Evolutionary conservation across 2,888 invertebrate genomes (phyloP), one percentile per base, ranked within the genome.

Genomic region (Bombylius major): DNA sequence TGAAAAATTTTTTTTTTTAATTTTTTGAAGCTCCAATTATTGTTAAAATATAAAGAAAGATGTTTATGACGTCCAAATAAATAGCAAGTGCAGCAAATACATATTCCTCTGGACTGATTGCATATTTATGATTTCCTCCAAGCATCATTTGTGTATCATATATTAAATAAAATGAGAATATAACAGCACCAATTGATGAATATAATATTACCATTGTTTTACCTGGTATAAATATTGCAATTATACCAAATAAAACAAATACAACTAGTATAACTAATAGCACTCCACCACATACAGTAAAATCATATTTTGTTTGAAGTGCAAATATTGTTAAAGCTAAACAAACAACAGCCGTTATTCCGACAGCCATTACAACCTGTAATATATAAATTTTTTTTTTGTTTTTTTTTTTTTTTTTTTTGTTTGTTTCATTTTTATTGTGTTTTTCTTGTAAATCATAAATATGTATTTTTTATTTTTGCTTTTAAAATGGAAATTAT

Each of bases 281-380:
- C 31, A 82, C 75, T 0, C 87, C 88, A 31, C 87, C 84, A 77
- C 82, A 77, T 48, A 80, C 76, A 1, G 88, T 88, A 70, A 88
- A 89, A 75, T 89, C 88, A 74, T 79, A 83, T 70, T 85, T 89
- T 0, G 95, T 95, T 75, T 96, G 96, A 75, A 95, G 86, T 5
- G 96, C 93, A 76, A 96, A 96, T 52, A 95, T 65, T 0, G 95
- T 96, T 58, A 97, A 76, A 0, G 83, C 87, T 13, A 96, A 75
- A 61, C 89, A 87, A 34, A 96, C 85, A 0, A 83, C 87, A 12
- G 89, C 84, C 13, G 93, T 93, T 55, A 95, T 85, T 1, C 91
- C 93, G n/a, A 88, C 88, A 0, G 95, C 96, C 78, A 93, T 81
- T 66, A 94, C 69, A 9, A 90, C 89, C 81, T 86, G 61, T 42